Conservation (phyloP, 2,888 invertebrate genomes). For the Scaptodrosophila latifasciaeformis region DNA sequence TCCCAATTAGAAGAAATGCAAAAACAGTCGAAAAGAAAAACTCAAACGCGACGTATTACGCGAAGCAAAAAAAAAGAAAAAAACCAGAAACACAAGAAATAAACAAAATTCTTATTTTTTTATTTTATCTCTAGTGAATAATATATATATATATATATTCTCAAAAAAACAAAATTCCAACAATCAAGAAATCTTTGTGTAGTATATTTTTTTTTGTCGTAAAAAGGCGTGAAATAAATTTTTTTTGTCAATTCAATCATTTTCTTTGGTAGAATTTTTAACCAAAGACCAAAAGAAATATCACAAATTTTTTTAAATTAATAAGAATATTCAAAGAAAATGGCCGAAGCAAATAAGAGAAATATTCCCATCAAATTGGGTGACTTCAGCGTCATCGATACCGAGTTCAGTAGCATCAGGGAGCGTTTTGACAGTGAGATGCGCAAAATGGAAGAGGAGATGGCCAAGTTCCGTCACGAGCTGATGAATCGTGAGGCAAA, state of each 20-base stretch:
- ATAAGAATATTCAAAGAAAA: conserved; percentile 63
- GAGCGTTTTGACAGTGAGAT: conserved; percentile 97
- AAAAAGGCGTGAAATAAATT: too few relatives aligned
- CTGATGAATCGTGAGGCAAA: conserved; percentile 94
- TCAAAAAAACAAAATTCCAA: conserved; percentile 11
- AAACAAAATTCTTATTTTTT: too few relatives aligned
- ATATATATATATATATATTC: too few relatives aligned
- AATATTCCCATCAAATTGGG: conserved; percentile 95
- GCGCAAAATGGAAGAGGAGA: conserved; percentile 99
- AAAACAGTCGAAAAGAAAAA: conserved; percentile 52
- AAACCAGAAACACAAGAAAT: conserved; percentile 26
- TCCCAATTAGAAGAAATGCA: conserved; percentile 43
- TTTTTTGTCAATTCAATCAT: too few relatives aligned
- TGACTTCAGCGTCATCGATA: conserved; percentile 96
- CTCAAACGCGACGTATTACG: conserved; percentile 43
- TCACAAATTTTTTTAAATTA: too few relatives aligned
- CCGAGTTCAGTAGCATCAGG: conserved; percentile 96
- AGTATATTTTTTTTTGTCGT: too few relatives aligned
- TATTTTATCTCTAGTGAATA: too few relatives aligned
- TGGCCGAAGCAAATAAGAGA: conserved; percentile 90
- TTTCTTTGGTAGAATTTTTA: too few relatives aligned
- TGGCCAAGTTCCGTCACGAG: conserved; percentile 95
- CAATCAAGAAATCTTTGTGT: conserved; percentile 31
- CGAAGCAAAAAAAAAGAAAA: conserved; percentile 20
- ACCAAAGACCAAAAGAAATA: too few relatives aligned